phyloP scores from a whole-genome alignment of 2,113 vertebrate genomes.

The Piaya cayana region DNA sequence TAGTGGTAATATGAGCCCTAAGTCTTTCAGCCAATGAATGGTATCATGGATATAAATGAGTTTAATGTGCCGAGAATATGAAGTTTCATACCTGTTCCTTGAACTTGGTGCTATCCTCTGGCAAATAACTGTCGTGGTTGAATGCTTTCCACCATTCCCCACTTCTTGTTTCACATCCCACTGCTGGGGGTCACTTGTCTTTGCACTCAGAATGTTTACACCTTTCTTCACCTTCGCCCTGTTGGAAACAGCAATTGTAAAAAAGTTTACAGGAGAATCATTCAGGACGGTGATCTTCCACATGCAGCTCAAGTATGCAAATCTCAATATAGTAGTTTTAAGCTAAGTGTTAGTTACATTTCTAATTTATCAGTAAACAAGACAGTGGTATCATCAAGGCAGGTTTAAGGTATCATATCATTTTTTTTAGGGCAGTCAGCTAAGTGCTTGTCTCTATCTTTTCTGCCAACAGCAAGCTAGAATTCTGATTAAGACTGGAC shows the following conservation, averaged over 20 bases:
- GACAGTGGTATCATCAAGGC: background rate
- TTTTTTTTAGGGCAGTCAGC: background rate
- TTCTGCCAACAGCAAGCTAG: background rate
- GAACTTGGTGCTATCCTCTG: constrained; percentile 66
- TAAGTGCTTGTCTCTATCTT: background rate
- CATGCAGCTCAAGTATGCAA: background rate
- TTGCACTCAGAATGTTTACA: constrained; percentile 71
- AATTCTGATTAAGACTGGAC: background rate
- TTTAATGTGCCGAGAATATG: background rate
- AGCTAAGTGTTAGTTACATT: background rate
- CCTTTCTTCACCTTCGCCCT: constrained; percentile 85
- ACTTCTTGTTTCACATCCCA: constrained; percentile 78
- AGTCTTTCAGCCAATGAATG: background rate
- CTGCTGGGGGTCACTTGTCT: constrained; percentile 68
- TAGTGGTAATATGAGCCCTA: background rate
- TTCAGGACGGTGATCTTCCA: background rate
- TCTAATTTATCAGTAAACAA: background rate
- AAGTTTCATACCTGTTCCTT: constrained; percentile 71
- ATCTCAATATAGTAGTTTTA: background rate
- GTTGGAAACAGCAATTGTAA: background rate
- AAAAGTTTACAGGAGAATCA: background rate
- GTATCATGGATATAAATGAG: background rate
- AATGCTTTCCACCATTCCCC: constrained; percentile 75
- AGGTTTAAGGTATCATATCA: background rate
- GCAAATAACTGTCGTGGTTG: constrained; percentile 68